phyloP scores from a whole-genome alignment of 2,888 invertebrate species.

The Subacronicta megacephala region DNA sequence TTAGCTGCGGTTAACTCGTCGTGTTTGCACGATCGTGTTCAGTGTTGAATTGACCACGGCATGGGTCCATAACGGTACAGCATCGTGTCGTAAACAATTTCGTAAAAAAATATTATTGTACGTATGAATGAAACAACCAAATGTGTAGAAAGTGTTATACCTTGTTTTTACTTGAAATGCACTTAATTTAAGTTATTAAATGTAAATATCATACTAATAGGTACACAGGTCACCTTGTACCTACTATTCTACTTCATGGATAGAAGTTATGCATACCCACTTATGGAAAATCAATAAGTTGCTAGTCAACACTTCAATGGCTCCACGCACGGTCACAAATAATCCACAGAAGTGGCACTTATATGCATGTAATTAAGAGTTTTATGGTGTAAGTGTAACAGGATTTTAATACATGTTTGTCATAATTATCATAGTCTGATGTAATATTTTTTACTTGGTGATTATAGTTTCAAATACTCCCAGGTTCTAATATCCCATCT shows the following conservation, averaged over 20 bases:
- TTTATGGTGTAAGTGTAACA: too few relatives aligned
- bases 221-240: slow-evolving; percentile 1
- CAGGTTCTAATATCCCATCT: not conserved
- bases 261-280: slow-evolving; percentile 7
- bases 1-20: too few relatives aligned
- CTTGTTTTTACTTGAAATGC: not conserved
- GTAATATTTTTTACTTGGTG: slow-evolving; percentile 3
- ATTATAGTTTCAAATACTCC: slow-evolving; percentile 2
- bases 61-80: too few relatives aligned
- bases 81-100: too few relatives aligned
- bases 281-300: slow-evolving; percentile 54
- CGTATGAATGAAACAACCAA: too few relatives aligned
- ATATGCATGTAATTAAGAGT: slow-evolving; percentile 21
- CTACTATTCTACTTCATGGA: not conserved
- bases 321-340: slow-evolving; percentile 24
- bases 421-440: too few relatives aligned
- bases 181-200: not conserved
- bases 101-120: too few relatives aligned
- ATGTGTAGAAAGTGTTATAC: too few relatives aligned
- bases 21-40: too few relatives aligned
- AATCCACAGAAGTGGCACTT: slow-evolving; percentile 43
- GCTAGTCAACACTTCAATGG: slow-evolving; percentile 38
- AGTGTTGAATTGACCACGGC: too few relatives aligned
- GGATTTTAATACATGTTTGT: too few relatives aligned
- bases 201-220: not conserved